Percentiles rank a stretch among this genome's conserved stretches.
Evolutionary conservation across 2,797 vertebrate genomes (phyloP).

Genomic region (Notoglanidium macrostoma): DNA sequence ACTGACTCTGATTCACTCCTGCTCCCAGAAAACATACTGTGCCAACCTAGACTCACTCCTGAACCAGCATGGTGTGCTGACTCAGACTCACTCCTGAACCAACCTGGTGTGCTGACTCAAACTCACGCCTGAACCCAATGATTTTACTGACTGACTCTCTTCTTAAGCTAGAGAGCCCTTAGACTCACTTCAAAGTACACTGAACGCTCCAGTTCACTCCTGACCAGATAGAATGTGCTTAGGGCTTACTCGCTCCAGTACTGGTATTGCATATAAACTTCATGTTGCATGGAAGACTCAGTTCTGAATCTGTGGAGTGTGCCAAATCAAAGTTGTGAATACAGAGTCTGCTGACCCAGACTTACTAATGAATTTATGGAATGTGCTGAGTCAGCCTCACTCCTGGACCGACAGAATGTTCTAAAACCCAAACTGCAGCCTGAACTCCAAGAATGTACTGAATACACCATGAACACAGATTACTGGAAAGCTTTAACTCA

Average conservation of each 20-base stretch:
- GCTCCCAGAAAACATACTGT: background rate
- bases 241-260: background rate
- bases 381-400: background rate
- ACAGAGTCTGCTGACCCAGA: background rate
- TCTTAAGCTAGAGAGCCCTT: too few relatives aligned
- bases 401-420: background rate
- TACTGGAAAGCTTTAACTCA: background rate
- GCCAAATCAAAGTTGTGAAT: background rate
- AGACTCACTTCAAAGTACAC: background rate
- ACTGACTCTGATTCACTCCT: background rate
- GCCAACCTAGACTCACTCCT: too few relatives aligned
- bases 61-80: background rate
- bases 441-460: background rate
- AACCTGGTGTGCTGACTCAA: background rate
- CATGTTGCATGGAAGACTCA: background rate
- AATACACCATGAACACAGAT: background rate
- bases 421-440: background rate
- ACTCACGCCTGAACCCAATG: too few relatives aligned
- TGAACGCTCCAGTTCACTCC: background rate
- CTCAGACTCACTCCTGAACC: background rate
- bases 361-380: background rate
- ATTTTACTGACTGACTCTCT: background rate
- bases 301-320: background rate
- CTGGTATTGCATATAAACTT: background rate
- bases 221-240: accelerated